Percentiles rank a stretch among this genome's conserved stretches.
These are phyloP conservation scores for Diadromus collaris DNA, from an alignment of 2,888 invertebrate species.

Conservation along the genomic window DNA sequence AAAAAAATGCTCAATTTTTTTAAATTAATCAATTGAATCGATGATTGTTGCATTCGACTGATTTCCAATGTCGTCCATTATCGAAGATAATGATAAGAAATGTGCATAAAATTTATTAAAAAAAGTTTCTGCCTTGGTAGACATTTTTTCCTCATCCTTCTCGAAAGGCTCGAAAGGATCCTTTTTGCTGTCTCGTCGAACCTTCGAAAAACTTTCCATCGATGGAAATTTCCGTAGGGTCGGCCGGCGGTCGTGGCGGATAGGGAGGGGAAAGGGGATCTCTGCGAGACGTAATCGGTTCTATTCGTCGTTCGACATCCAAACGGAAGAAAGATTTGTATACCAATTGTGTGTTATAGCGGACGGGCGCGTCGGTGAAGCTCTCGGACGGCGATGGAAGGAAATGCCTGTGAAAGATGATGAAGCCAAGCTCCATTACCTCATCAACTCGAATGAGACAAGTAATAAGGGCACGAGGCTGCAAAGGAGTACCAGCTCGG, in stretches of 20 bases:
- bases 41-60: too few relatives aligned
- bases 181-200: not conserved
- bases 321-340: conserved; percentile 49
- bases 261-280: not conserved
- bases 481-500: conserved; percentile 67
- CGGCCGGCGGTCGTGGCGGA: conserved; percentile 20
- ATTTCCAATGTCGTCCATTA: too few relatives aligned
- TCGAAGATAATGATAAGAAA: too few relatives aligned
- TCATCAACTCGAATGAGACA: conserved; percentile 76
- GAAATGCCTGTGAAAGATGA: conserved; percentile 75
- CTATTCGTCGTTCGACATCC: conserved; percentile 25
- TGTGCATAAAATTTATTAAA: too few relatives aligned
- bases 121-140: too few relatives aligned
- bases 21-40: too few relatives aligned
- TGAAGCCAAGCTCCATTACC: conserved; percentile 71
- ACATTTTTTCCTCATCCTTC: not conserved
- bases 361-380: conserved; percentile 11
- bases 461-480: conserved; percentile 72
- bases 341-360: conserved; percentile 61
- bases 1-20: too few relatives aligned
- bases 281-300: conserved; percentile 11
- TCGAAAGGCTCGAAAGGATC: not conserved
- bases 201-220: conserved; percentile 14
- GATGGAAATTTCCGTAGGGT: conserved; percentile 58
- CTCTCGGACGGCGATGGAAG: conserved; percentile 59